Evolutionary conservation across 2,113 vertebrate species (phyloP).

Genomic region (Plestiodon gilberti): DNA sequence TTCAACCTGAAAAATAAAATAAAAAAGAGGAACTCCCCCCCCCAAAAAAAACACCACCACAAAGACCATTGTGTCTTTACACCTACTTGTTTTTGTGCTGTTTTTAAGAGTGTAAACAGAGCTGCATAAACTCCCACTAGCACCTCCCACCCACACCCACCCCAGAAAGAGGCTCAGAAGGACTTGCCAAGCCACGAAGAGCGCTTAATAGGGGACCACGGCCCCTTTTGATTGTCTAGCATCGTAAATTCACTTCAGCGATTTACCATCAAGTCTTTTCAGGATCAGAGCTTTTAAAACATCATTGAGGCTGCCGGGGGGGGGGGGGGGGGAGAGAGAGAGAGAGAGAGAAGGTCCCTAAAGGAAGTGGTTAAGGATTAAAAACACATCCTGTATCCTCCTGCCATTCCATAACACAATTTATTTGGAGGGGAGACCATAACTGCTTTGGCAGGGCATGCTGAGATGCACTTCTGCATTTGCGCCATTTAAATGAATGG

Average conservation of each 20-base stretch:
- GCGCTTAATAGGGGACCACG: not conserved
- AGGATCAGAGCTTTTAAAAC: slow-evolving; percentile 14
- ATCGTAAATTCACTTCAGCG: not conserved
- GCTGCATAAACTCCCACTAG: too few species aligned
- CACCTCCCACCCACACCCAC: too few species aligned
- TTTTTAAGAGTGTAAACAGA: slow-evolving; percentile 13
- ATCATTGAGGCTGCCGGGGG: not conserved
- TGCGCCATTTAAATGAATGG: not conserved
- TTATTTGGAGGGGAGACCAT: not conserved
- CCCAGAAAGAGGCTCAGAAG: not conserved
- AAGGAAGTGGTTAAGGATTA: not conserved
- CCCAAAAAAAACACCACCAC: slow-evolving; percentile 17
- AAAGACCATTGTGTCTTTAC: not conserved
- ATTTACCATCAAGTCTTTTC: not conserved
- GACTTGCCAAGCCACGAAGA: not conserved
- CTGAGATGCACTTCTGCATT: not conserved
- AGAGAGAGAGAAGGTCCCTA: too few species aligned
- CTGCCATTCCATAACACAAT: not conserved
- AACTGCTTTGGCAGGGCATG: not conserved
- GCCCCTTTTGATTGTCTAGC: slow-evolving; percentile 37
- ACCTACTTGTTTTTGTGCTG: not conserved
- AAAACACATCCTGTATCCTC: not conserved
- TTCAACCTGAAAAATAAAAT: not conserved
- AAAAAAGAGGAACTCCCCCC: fast-evolving
- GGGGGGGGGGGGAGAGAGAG: fast-evolving